phyloP scores from a whole-genome alignment of 2,797 vertebrate species.

The Thaleichthys pacificus region DNA sequence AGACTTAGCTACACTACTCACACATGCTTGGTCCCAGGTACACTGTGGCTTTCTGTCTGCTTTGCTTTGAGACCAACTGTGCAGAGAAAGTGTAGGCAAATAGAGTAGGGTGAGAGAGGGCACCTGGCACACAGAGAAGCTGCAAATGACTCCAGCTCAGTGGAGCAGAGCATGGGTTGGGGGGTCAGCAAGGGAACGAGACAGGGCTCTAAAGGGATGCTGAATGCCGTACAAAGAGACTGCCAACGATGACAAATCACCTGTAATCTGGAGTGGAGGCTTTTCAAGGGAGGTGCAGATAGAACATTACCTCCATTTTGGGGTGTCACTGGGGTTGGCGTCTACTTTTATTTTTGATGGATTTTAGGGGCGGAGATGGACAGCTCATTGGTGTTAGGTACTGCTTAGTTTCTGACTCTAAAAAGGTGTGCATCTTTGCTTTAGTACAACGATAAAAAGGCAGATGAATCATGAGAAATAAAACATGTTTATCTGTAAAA shows the following conservation, averaged over 20 bases:
- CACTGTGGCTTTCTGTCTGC: conserved; percentile 16
- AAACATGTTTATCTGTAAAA: not conserved
- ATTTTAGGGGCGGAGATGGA: conserved; percentile 28
- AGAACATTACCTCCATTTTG: conserved; percentile 52
- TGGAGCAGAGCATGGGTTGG: not conserved
- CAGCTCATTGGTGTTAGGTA: conserved; percentile 25
- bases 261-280: conserved; percentile 61
- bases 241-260: conserved; percentile 73
- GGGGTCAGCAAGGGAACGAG: conserved; percentile 53
- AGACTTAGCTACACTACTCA: conserved; percentile 41
- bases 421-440: not conserved
- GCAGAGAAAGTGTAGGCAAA: conserved; percentile 54
- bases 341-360: conserved; percentile 38
- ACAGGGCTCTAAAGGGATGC: conserved; percentile 54
- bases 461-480: not conserved
- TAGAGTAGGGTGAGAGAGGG: conserved; percentile 41
- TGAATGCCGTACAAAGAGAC: conserved; percentile 69
- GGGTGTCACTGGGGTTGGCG: conserved; percentile 34
- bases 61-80: conserved; percentile 39
- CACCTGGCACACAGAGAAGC: conserved; percentile 38
- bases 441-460: not conserved
- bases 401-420: not conserved
- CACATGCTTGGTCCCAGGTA: conserved; percentile 30
- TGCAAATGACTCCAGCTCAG: conserved; percentile 35
- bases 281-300: conserved; percentile 44